Evolutionary conservation across 2,113 vertebrate species (phyloP).

Genomic region (Microtus richardsoni): DNA sequence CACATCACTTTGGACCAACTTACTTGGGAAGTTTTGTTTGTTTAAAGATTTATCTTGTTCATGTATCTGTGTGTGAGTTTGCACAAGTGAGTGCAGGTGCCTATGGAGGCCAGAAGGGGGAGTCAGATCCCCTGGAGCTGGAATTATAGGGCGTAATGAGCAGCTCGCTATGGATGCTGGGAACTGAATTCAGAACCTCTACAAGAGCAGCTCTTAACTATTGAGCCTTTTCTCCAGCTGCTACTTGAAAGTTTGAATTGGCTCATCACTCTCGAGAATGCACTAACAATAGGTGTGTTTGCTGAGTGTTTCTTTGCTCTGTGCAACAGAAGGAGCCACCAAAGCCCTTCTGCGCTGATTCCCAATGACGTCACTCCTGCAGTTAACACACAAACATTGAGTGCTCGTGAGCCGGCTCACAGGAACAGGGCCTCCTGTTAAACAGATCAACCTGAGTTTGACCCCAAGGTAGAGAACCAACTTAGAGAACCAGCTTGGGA

Average conservation of each 20-base stretch:
- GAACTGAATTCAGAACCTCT: not conserved
- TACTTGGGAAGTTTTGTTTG: not conserved
- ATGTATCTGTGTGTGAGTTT: not conserved
- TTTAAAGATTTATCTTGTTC: not conserved
- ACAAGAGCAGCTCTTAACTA: not conserved
- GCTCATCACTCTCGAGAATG: not conserved
- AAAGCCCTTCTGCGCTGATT: not conserved
- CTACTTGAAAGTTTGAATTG: not conserved
- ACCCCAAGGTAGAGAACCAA: not conserved
- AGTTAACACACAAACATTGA: not conserved
- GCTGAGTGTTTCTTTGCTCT: not conserved
- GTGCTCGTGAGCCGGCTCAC: not conserved
- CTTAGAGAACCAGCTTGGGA: not conserved
- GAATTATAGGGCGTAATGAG: not conserved
- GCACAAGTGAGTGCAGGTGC: not conserved
- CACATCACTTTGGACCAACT: not conserved
- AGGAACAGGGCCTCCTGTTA: not conserved
- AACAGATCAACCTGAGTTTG: not conserved
- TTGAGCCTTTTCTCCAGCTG: not conserved
- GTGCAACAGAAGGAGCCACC: not conserved
- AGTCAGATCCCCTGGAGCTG: not conserved
- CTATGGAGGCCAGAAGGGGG: not conserved
- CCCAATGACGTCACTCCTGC: accelerated
- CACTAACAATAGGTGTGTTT: not conserved
- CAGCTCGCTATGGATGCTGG: not conserved